phyloP scores from a whole-genome alignment of 30 jellyfish, hydroid and myxozoan species.

The Mastigias papua region DNA sequence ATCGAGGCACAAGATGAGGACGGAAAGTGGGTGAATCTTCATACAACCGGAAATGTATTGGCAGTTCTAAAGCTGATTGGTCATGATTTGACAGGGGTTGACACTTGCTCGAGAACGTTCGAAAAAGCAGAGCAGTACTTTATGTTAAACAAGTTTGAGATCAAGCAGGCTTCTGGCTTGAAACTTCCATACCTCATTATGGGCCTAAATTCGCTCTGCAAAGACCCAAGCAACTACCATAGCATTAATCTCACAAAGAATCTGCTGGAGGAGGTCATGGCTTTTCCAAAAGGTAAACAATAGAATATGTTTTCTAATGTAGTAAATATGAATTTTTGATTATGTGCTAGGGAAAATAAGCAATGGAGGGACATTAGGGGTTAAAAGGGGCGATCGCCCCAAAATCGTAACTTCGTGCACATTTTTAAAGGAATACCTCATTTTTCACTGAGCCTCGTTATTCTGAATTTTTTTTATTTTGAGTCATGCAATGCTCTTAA shows the following conservation, averaged over 20 bases:
- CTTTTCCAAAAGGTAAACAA: constrained; percentile 64
- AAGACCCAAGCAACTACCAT: constrained; percentile 40
- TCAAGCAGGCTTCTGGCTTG: constrained; percentile 19
- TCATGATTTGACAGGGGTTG: constrained; percentile 17
- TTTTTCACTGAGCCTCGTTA: too few relatives aligned
- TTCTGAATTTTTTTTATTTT: too few relatives aligned
- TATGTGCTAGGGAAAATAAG: too few relatives aligned
- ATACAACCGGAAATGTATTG: constrained; percentile 42
- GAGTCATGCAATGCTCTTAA: too few relatives aligned
- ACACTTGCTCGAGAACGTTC: constrained; percentile 18
- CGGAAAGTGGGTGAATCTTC: constrained; percentile 49
- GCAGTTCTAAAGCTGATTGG: constrained; percentile 43
- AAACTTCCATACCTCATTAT: constrained; percentile 51
- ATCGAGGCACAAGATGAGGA: constrained; percentile 43
- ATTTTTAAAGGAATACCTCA: too few relatives aligned
- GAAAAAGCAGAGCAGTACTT: constrained; percentile 35
- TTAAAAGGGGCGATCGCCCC: too few relatives aligned
- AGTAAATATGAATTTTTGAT: too few relatives aligned
- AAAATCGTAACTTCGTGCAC: too few relatives aligned
- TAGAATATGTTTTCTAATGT: too few relatives aligned
- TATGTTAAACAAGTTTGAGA: not conserved
- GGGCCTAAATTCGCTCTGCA: constrained; percentile 51
- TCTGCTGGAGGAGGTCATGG: constrained; percentile 31
- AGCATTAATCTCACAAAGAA: constrained; percentile 23
- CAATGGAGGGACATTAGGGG: too few relatives aligned